These are phyloP conservation scores for Scaptomyza caliginosa DNA, from an alignment of 2,888 invertebrate species.

Conservation along the genomic window DNA sequence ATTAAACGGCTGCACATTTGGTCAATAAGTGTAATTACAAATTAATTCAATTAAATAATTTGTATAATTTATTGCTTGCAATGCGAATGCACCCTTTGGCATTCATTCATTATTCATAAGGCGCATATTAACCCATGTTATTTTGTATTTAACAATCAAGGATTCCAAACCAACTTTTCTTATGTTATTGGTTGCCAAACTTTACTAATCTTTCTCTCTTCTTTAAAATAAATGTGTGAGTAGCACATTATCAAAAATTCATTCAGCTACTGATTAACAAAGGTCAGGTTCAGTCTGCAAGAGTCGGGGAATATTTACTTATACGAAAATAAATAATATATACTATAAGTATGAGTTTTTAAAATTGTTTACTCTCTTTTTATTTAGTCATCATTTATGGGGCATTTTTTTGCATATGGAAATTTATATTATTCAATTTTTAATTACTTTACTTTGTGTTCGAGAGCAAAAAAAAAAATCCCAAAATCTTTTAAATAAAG, in stretches of 20 bases:
- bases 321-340: not conserved
- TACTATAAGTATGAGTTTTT: not conserved
- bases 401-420: not conserved
- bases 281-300: conserved; percentile 24
- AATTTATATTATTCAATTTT: conserved; percentile 9
- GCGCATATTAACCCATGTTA: not conserved
- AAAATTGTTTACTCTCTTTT: conserved; percentile 6
- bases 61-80: conserved; percentile 38
- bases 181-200: not conserved
- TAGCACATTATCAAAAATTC: conserved; percentile 21
- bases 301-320: not conserved
- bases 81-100: conserved; percentile 45
- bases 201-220: conserved; percentile 45
- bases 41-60: conserved; percentile 68
- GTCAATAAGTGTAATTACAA: conserved; percentile 59
- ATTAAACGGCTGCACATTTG: conserved; percentile 45
- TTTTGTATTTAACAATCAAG: conserved; percentile 22
- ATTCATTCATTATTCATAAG: conserved; percentile 29
- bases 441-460: not conserved
- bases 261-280: conserved; percentile 32
- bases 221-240: conserved; percentile 26
- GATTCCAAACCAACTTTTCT: conserved; percentile 16
- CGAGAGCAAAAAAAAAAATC: not conserved
- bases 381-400: conserved; percentile 1
- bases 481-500: not conserved